These are phyloP conservation scores for Dendrocincla tyrannina DNA, from an alignment of 2,797 vertebrate genomes.

Conservation along the genomic window DNA sequence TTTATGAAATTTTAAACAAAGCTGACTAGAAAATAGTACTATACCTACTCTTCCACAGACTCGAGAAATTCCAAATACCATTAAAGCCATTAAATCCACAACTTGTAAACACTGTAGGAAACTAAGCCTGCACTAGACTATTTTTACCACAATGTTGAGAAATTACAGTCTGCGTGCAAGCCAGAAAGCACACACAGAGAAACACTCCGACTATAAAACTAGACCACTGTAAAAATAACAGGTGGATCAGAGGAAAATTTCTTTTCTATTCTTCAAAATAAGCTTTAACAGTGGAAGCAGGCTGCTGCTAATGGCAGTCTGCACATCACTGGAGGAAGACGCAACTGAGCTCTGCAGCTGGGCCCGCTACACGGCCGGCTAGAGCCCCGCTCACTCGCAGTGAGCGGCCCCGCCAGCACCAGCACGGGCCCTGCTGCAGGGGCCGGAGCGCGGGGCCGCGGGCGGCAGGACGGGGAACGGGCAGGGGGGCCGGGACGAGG, in stretches of 20 bases:
- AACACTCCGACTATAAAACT: neutral
- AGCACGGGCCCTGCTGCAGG: neutral
- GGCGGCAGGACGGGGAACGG: neutral
- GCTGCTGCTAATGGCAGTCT: neutral
- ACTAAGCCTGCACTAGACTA: neutral
- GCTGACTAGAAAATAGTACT: neutral
- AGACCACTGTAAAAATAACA: neutral
- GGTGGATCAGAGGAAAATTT: neutral
- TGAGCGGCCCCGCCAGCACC: no score
- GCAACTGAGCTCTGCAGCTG: neutral
- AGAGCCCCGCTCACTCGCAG: neutral
- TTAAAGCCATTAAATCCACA: neutral
- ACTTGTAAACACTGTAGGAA: neutral
- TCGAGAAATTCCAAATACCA: neutral
- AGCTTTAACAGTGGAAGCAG: neutral
- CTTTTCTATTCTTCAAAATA: neutral
- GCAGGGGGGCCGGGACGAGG: neutral
- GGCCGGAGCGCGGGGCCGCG: neutral
- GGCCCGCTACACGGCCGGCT: neutral
- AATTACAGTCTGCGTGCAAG: neutral
- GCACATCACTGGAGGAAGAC: neutral
- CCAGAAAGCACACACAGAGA: neutral
- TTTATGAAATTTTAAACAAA: neutral
- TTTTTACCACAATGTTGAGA: neutral
- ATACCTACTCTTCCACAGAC: neutral